These are phyloP conservation scores for Drosophila ezoana DNA, from an alignment of 2,888 invertebrate genomes.

Conservation along the genomic window DNA sequence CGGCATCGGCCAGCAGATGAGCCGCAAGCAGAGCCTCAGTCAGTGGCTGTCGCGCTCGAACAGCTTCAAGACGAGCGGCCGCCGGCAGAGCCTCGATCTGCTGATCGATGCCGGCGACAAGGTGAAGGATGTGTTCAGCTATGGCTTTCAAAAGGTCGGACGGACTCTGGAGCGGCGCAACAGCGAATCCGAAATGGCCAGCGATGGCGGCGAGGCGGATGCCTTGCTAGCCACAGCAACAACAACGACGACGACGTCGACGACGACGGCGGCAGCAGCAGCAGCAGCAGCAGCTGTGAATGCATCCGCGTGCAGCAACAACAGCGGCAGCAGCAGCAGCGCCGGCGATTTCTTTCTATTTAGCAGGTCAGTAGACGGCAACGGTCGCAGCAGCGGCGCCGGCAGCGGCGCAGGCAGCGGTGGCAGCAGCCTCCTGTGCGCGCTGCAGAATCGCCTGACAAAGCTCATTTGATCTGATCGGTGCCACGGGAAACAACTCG, in stretches of 20 bases:
- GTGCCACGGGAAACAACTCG: constrained; percentile 20
- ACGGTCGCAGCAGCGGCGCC: constrained; percentile 30
- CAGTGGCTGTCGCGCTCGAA: constrained; percentile 84
- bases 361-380: constrained; percentile 83
- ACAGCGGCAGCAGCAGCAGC: constrained; percentile 30
- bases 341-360: constrained; percentile 84
- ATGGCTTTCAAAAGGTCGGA: constrained; percentile 90
- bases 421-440: constrained; percentile 70
- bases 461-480: constrained; percentile 73
- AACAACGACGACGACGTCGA: constrained; percentile 3
- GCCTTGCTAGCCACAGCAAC: constrained; percentile 44
- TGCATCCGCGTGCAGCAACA: constrained; percentile 19
- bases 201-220: constrained; percentile 73
- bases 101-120: constrained; percentile 92
- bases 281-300: constrained; percentile 11
- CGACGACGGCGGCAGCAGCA: constrained; percentile 17
- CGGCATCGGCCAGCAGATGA: constrained; percentile 76
- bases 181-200: constrained; percentile 88
- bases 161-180: constrained; percentile 90
- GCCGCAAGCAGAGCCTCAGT: constrained; percentile 82
- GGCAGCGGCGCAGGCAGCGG: constrained; percentile 16
- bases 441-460: constrained; percentile 82
- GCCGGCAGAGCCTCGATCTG: constrained; percentile 91
- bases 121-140: constrained; percentile 92
- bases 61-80: constrained; percentile 82